Conservation (phyloP, 2,113 vertebrate genomes). For the Gallinago media region DNA sequence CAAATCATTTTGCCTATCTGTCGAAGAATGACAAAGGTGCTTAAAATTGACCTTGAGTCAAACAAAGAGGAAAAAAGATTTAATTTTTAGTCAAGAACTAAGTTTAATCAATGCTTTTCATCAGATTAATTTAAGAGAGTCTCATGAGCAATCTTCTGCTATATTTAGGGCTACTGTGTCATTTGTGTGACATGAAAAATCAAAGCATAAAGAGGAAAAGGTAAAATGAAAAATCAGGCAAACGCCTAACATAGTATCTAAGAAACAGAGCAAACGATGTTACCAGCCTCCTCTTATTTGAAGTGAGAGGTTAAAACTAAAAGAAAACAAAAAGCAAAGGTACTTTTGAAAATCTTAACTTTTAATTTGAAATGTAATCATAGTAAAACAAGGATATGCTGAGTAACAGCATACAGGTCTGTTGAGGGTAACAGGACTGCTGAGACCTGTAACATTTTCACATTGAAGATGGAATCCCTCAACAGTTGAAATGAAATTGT, state of each 20-base stretch:
- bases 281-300: not conserved
- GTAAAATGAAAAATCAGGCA: constrained; percentile 10
- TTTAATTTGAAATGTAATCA: not conserved
- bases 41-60: constrained; percentile 55
- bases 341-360: not conserved
- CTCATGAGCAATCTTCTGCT: constrained; percentile 40
- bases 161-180: constrained; percentile 40
- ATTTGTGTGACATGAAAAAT: constrained; percentile 28
- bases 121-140: constrained; percentile 29
- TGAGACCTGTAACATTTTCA: not conserved
- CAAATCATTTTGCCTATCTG: not conserved
- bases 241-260: not conserved
- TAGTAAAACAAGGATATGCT: not conserved
- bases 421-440: not conserved
- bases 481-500: not conserved
- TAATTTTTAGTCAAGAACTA: constrained; percentile 52
- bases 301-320: not conserved
- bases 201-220: constrained; percentile 17
- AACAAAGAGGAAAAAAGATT: not conserved
- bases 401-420: not conserved
- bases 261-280: not conserved
- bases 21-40: not conserved
- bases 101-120: constrained; percentile 51
- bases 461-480: not conserved
- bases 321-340: not conserved